Evolutionary conservation across 2,797 vertebrate genomes (phyloP).

Genomic region (Sebastes diploproa): DNA sequence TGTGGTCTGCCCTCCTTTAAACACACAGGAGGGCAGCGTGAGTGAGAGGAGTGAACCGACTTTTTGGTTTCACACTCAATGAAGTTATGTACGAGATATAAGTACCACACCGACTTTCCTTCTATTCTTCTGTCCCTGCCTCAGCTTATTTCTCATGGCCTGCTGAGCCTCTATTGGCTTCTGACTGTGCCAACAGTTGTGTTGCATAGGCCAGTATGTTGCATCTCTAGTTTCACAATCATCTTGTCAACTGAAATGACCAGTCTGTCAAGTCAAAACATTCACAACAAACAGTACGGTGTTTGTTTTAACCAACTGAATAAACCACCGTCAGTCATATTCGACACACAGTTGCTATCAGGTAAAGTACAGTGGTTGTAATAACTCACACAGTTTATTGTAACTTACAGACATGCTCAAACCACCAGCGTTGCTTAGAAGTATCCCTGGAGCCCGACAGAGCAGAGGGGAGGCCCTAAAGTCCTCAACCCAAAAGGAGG

Average conservation of each 20-base stretch:
- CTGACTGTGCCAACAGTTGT: not conserved
- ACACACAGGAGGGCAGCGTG: slow-evolving; percentile 25
- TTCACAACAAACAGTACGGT: not conserved
- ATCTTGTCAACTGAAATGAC: not conserved
- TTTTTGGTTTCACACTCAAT: not conserved
- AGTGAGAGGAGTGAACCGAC: not conserved
- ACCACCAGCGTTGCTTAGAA: not conserved
- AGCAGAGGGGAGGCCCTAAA: not conserved
- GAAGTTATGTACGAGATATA: not conserved
- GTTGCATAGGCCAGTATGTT: not conserved
- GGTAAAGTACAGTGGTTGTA: not conserved
- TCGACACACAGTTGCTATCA: not conserved
- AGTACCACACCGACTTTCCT: not conserved
- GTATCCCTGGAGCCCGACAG: too few species aligned
- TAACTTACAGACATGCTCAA: not conserved
- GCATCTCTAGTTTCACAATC: not conserved
- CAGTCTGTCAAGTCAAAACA: not conserved
- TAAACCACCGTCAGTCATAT: not conserved
- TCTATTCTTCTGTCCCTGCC: not conserved
- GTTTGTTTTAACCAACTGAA: not conserved
- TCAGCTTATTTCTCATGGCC: not conserved
- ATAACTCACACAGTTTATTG: too few species aligned
- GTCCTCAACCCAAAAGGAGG: not conserved
- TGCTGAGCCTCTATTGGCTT: not conserved
- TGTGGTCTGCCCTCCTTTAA: slow-evolving; percentile 33